A percentile compares a stretch with the other conserved stretches of the same genome.
Conservation (phyloP, 1,140 invertebrate species). For the Zaprionus kolodkinae region DNA sequence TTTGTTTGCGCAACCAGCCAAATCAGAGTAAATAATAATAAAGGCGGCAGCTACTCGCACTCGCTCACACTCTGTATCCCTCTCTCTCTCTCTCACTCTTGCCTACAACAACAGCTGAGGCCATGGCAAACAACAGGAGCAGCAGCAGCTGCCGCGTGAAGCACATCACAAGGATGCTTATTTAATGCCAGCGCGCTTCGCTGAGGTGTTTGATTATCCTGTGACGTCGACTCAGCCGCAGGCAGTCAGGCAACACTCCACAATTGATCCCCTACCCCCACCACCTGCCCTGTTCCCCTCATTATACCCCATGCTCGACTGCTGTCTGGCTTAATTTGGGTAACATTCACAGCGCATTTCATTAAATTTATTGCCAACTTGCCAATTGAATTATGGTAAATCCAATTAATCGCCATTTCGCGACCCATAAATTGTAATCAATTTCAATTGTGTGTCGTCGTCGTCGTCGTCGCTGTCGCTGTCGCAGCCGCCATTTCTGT, state of each 20-base stretch:
- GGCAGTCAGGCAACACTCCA: conserved; percentile 33
- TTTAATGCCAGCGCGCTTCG: conserved; percentile 36
- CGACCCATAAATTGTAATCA: conserved; percentile 55
- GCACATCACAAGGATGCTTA: conserved; percentile 25
- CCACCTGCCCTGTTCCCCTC: no score
- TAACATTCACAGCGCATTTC: conserved; percentile 47
- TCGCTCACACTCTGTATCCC: no score
- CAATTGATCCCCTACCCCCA: conserved; percentile 4
- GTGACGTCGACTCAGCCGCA: conserved; percentile 27
- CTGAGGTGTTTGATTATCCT: conserved; percentile 47
- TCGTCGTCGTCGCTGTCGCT: background rate
- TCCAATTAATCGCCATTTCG: conserved; percentile 54
- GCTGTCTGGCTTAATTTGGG: conserved; percentile 38
- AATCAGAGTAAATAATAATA: conserved; percentile 76
- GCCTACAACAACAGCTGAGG: conserved; percentile 33
- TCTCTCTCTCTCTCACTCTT: background rate
- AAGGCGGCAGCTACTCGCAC: conserved; percentile 38
- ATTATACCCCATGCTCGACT: background rate
- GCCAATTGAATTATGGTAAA: conserved; percentile 55
- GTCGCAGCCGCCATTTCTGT: no score
- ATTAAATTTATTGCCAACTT: conserved; percentile 57
- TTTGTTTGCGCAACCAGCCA: conserved; percentile 68
- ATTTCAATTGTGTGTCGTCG: conserved; percentile 44
- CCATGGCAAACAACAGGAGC: conserved; percentile 20
- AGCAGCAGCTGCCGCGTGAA: background rate